Conservation (phyloP, 2,797 vertebrate genomes). For the Cyprinodon diabolis region DNA sequence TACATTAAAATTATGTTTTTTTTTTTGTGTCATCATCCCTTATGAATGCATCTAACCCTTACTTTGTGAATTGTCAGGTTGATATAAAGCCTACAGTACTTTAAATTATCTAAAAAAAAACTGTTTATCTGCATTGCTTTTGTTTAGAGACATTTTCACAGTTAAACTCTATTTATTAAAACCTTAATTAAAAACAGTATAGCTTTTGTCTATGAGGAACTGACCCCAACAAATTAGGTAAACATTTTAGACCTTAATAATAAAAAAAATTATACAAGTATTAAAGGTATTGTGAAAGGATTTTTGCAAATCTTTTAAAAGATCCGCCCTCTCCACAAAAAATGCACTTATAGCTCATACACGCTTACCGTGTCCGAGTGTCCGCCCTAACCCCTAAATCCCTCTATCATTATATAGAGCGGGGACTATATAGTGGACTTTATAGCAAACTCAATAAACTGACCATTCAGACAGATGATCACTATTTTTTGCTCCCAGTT, state of each 20-base stretch:
- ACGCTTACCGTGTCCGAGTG: no score
- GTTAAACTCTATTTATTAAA: neutral
- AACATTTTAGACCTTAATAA: neutral
- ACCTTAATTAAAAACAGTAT: neutral
- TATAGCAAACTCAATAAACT: no score
- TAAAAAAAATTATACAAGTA: neutral
- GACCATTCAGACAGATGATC: no score
- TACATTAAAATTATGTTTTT: neutral
- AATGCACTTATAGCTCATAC: no score
- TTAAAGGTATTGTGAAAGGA: no score
- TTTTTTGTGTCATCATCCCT: neutral
- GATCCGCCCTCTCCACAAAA: no score
- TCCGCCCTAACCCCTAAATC: no score
- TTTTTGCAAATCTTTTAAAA: no score
- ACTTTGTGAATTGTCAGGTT: neutral
- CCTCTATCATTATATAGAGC: no score
- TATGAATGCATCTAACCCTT: neutral
- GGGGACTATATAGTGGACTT: no score
- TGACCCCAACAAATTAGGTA: neutral
- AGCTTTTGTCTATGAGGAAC: neutral
- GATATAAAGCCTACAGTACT: neutral
- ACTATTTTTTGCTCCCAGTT: no score
- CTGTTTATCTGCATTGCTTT: neutral
- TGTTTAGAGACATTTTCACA: neutral
- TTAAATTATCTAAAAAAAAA: neutral